A percentile compares a stretch with the other conserved stretches of the same genome.
phyloP scores from a whole-genome alignment of 1,140 invertebrate species.

The Sarcophaga bullata region DNA sequence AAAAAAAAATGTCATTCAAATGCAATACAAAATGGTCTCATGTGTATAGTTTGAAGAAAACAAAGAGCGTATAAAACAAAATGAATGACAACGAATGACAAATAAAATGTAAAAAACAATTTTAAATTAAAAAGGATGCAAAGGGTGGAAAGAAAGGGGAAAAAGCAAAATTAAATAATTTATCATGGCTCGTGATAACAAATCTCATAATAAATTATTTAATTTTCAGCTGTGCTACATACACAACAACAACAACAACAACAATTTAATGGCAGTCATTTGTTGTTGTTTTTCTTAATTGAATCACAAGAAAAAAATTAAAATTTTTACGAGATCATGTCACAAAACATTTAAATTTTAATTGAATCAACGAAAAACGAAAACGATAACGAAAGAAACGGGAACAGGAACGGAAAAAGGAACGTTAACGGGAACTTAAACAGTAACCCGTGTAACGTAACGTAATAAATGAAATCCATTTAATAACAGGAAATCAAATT shows the following conservation, averaged over 20 bases:
- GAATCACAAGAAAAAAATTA: not conserved
- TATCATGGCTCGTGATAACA: no score
- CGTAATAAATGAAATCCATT: no score
- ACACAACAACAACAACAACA: no score
- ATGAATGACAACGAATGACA: not conserved
- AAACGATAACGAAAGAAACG: no score
- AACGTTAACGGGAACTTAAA: no score
- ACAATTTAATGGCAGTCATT: not conserved
- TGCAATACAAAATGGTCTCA: conserved; percentile 19
- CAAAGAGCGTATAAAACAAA: not conserved
- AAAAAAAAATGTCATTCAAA: conserved; percentile 9
- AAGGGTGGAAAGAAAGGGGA: not conserved
- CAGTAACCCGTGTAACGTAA: no score
- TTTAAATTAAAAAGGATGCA: not conserved
- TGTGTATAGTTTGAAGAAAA: conserved; percentile 25
- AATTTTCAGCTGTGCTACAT: no score
- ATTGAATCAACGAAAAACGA: not conserved
- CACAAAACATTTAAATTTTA: conserved; percentile 11
- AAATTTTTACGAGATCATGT: conserved; percentile 2
- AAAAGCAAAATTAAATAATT: not conserved
- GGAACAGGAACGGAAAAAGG: no score
- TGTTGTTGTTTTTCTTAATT: not conserved
- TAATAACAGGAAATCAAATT: no score
- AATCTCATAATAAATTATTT: no score
- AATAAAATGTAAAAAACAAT: not conserved